Evolutionary conservation across 2,888 invertebrate genomes (phyloP), one percentile per base, ranked within the genome.

Genomic region (Polydrusus pterygomalis): DNA sequence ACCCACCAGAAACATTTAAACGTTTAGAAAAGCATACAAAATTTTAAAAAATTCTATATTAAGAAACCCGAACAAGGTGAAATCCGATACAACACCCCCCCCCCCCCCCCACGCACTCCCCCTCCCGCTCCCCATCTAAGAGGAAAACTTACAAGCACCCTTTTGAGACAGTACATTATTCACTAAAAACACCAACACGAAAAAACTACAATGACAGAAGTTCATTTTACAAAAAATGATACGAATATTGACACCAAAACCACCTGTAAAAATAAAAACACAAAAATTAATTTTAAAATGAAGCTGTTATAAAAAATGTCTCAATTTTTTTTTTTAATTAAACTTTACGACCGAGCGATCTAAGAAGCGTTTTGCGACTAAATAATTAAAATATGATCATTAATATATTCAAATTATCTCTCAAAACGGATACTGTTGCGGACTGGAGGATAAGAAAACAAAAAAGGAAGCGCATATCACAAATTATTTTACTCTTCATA

Each of bases 391-490:
- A n/a, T 54, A 25, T 13, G 11, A 7, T 3, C n/a, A n/a, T n/a
- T n/a, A 25, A 25, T 8, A n/a, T n/a, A 47, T n/a, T 13, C 17
- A 38, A 56, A 15, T 34, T 60, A 60, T 60, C 58, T 60, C 1
- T 34, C 9, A 30, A 17, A 60, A 60, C 58, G 58, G 58, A 60
- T 60, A 34, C 58, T 38, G n/a, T 17, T 38, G 38, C 38, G 58
- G 58, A 60, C 38, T 60, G 38, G n/a, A 18, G 25, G 58, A 60
- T 60, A 60, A 60, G 17, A 11, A 15, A 2, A 38, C 38, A 60
- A 38, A 60, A 15, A 38, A 60, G 58, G 58, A 60, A 60, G 58
- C 38, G 10, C 10, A 38, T 60, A 60, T 60, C 58, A 60, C 13
- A 9, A 9, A 58, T 17, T 6, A 60, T 60, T 60, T 17, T 15